Percentiles rank a stretch among this genome's conserved stretches.
Conservation (phyloP, 2,888 invertebrate species). For the Pristionchus maxplancki region DNA sequence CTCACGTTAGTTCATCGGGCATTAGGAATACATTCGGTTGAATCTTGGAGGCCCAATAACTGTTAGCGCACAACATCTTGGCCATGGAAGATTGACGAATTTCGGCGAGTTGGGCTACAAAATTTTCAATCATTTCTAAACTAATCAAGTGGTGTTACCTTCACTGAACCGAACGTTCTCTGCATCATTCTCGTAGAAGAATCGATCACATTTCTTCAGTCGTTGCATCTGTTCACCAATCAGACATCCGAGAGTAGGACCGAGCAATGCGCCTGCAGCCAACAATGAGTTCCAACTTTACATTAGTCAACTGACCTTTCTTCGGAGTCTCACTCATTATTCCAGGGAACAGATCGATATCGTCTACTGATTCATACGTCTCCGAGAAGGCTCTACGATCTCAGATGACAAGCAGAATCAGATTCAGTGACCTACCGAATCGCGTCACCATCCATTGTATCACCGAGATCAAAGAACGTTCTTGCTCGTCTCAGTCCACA, state of each 20-base stretch:
- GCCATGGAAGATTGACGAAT: slow-evolving; percentile 90
- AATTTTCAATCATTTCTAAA: not conserved
- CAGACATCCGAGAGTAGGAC: slow-evolving; percentile 94
- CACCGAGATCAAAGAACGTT: slow-evolving; percentile 88
- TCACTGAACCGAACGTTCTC: slow-evolving; percentile 74
- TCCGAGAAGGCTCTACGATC: slow-evolving; percentile 60
- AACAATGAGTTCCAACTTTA: not conserved
- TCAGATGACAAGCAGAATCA: not conserved
- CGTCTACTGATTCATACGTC: slow-evolving; percentile 86
- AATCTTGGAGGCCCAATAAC: slow-evolving; percentile 83
- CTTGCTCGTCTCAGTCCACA: slow-evolving; percentile 89
- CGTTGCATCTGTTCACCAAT: slow-evolving; percentile 87
- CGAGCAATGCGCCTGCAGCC: slow-evolving; percentile 86
- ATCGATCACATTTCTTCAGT: slow-evolving; percentile 89
- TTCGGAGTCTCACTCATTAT: slow-evolving; percentile 88
- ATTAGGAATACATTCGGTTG: slow-evolving; percentile 92
- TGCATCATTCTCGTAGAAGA: slow-evolving; percentile 85
- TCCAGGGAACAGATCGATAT: slow-evolving; percentile 94
- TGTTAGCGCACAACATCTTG: slow-evolving; percentile 91
- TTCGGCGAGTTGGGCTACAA: slow-evolving; percentile 85
- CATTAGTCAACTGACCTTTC: slow-evolving; percentile 77
- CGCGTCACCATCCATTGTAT: slow-evolving; percentile 83
- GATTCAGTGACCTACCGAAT: not conserved
- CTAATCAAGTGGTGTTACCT: slow-evolving; percentile 55
- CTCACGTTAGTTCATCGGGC: slow-evolving; percentile 81